Base-by-base conservation (phyloP, 2,113 vertebrate species). In the Melanotaenia duboulayi region DNA sequence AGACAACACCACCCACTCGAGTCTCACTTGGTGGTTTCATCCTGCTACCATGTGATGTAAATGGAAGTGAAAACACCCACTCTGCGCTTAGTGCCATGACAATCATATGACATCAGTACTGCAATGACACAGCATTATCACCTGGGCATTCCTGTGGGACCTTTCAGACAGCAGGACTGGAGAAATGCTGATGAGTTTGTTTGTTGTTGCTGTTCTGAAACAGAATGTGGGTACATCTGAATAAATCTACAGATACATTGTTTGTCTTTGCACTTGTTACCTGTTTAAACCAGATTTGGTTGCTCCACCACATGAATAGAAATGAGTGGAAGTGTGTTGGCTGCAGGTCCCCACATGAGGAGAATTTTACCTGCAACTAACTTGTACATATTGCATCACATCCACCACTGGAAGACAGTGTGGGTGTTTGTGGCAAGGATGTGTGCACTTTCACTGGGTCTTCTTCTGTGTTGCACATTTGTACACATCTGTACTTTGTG, bases 1-100 rank as follows among this genome's bases (percentile, higher is more conserved):
- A 19, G 70, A 80, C 73, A 67, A 19, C 12, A 23, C 57, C 78
- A 52, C 90, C 87, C 87, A 91, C 89, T 77, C 28, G 0, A 60
- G 59, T 90, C 84, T 88, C 84, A 75, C 82, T 78, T 78, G 46
- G 42, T 50, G 25, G 77, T 90, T 90, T 88, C 84, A 75, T 69
- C 65, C 62, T 72, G 68, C 62, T 68, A 76, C 73, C 87, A 86
- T 91, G 81, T 91, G 90, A 90, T 85, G 81, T 80, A 87, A 83
- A 89, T 90, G 89, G 90, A 92, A 92, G 89, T 91, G 88, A 92
- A 73, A 91, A 84, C 89, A 64, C 86, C 81, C 72, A 89, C 90
- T 65, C 71, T 52, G 37, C 39, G 62, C 71, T 59, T 52, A 39
- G 56, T 88, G 79, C 73, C 71, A 71, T 74, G 80, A 80, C 82